These are phyloP conservation scores for Dissostichus mawsoni DNA, from an alignment of 2,113 vertebrate genomes.

Conservation along the genomic window DNA sequence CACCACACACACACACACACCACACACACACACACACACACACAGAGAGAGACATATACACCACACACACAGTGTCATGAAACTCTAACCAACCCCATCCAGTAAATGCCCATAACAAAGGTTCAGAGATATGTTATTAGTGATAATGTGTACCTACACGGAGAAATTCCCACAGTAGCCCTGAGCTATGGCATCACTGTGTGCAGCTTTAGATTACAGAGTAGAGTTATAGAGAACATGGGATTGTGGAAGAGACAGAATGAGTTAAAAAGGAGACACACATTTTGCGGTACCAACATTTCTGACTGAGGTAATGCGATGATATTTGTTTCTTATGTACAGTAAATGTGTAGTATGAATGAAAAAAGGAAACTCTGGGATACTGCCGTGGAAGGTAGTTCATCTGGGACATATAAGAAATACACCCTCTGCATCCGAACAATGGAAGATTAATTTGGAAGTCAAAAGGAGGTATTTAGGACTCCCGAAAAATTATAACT, in stretches of 20 bases:
- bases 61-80: constrained; percentile 50
- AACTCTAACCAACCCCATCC: constrained; percentile 34
- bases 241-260: not conserved
- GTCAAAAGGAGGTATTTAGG: not conserved
- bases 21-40: too few relatives aligned
- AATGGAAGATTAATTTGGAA: not conserved
- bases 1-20: too few relatives aligned
- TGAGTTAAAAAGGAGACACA: constrained; percentile 16
- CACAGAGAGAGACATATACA: too few relatives aligned
- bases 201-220: not conserved
- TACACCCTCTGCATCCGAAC: constrained; percentile 14
- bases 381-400: not conserved
- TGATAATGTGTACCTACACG: constrained; percentile 57
- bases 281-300: not conserved
- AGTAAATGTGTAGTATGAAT: not conserved
- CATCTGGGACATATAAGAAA: not conserved
- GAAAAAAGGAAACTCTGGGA: not conserved
- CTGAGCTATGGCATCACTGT: constrained; percentile 15
- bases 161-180: constrained; percentile 57
- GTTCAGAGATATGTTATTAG: constrained; percentile 65
- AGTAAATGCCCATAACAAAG: constrained; percentile 47
- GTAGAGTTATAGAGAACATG: constrained; percentile 19
- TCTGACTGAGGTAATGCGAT: not conserved
- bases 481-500: too few relatives aligned
- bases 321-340: not conserved